Evolutionary conservation across 2,113 vertebrate species (phyloP), one percentile per base, ranked within the genome.

Genomic region (Cathartes aura): DNA sequence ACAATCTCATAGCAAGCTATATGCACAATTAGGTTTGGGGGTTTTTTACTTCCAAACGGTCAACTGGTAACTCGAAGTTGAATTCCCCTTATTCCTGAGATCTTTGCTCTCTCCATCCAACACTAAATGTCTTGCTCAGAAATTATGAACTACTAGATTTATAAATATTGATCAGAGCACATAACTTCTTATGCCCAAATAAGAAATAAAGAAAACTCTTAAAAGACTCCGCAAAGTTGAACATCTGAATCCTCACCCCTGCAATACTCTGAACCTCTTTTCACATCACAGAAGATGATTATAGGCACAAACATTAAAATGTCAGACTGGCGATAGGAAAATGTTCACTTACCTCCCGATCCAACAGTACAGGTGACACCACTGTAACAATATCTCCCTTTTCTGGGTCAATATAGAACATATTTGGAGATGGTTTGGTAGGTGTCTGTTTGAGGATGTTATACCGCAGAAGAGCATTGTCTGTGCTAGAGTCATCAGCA

Each of bases 331-430:
- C 3, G 2, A 90, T 0, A 62, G 23, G 11, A 68, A 83, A 48
- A 38, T 0, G 1, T 38, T 53, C 19, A 67, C 98, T 96, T 80
- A 99, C 99, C 99, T 99, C 99, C 66, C 99, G 98, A 98, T 99
- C 99, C 60, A 99, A 97, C 87, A 99, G 97, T 1, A 96, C 91
- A 1, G 99, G 98, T 7, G 99, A 98, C 95, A 99, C 99, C 42
- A 99, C 99, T 0, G 99, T 99, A 94, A 99, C 99, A 3, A 99
- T 99, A 97, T 99, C 99, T 68, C 99, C 99, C 92, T 99, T 99
- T 52, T 99, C 99, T 0, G 99, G 99, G 56, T 99, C 99, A 40
- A 99, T 99, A 97, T 99, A 99, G 98, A 99, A 99, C 99, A 99
- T 99, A 98, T 99, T 99, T 19, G 99, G 99, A 8, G 99, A 99